Base-by-base conservation (phyloP, 1,140 invertebrate genomes). In the Drosophila ohnishii region DNA sequence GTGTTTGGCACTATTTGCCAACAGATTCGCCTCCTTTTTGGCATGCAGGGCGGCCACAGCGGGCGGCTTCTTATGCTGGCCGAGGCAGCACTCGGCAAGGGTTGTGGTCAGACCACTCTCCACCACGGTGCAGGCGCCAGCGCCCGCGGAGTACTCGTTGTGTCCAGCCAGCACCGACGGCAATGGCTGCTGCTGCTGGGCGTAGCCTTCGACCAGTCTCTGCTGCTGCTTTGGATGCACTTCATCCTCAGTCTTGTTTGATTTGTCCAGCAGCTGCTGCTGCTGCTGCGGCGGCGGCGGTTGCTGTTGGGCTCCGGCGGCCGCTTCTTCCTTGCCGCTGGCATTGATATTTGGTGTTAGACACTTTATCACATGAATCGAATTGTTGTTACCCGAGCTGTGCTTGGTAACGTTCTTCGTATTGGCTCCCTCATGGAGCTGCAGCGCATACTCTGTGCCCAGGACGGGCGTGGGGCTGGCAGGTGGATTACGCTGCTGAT, bases 331-430 rank as follows among this genome's bases (percentile, higher is more conserved):
- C 51, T 75, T 89, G 75, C 75, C 72, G 80, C 79, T 90, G 80
- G 80, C 74, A 51, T 90, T 88, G 85, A 89, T 90, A 79, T 82
- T 81, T 90, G 88, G 90, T 91, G 90, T 91, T 91, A 83, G 51
- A 91, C 90, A 91, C 90, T 91, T 91, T 91, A 91, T 91, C 90
- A 91, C 90, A 91, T 88, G 82, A 75, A 80, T 81, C 82, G 89
- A 84, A 76, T 80, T 86, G 85, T 83, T 89, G 82, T 91, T 91
- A 85, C 81, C 91, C 80, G 78, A 88, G 84, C 90, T 90, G 69
- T 85, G 83, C 76, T 90, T 91, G 69, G 80, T 83, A 80, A 83
- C 80, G 51, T 84, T 91, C 75, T 86, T 90, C 69, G 66, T 90
- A 78, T 90, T 66, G 81, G 70, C 76, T 65, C 83, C 66, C 75